A percentile compares a stretch with the other conserved stretches of the same genome.
phyloP scores from a whole-genome alignment of 2,113 vertebrate species.

The Lophochroa leadbeateri region DNA sequence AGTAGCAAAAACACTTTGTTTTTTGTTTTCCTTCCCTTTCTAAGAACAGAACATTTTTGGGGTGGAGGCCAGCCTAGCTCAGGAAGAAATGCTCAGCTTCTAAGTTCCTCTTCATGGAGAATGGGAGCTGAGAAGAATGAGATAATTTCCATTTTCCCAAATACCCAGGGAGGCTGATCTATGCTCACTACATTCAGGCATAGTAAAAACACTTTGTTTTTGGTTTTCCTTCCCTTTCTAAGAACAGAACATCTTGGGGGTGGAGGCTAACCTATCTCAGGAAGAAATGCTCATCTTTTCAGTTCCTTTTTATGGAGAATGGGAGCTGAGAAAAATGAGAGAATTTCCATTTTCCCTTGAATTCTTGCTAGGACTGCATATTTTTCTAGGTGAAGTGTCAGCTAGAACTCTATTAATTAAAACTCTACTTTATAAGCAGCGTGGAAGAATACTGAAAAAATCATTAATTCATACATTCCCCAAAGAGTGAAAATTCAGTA shows the following conservation, averaged over 20 bases:
- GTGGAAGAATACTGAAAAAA: neutral
- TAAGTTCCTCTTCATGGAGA: neutral
- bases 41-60: conserved; percentile 15
- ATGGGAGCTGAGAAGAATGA: neutral
- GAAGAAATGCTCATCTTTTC: conserved; percentile 19
- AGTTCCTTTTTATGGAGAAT: neutral
- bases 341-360: neutral
- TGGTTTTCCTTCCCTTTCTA: conserved; percentile 23
- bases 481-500: neutral
- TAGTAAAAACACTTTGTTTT: conserved; percentile 5
- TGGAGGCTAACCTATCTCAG: neutral
- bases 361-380: neutral
- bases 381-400: neutral
- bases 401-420: neutral
- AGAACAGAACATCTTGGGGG: conserved; percentile 17
- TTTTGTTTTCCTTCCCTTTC: conserved; percentile 36
- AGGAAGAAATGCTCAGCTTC: conserved; percentile 5
- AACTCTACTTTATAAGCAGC: neutral
- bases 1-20: neutral
- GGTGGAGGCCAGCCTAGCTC: neutral
- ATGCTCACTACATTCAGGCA: neutral
- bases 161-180: neutral
- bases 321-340: neutral
- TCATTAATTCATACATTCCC: neutral
- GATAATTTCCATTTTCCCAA: neutral